phyloP scores from a whole-genome alignment of 2,113 vertebrate species.

The Thamnaconus septentrionalis region DNA sequence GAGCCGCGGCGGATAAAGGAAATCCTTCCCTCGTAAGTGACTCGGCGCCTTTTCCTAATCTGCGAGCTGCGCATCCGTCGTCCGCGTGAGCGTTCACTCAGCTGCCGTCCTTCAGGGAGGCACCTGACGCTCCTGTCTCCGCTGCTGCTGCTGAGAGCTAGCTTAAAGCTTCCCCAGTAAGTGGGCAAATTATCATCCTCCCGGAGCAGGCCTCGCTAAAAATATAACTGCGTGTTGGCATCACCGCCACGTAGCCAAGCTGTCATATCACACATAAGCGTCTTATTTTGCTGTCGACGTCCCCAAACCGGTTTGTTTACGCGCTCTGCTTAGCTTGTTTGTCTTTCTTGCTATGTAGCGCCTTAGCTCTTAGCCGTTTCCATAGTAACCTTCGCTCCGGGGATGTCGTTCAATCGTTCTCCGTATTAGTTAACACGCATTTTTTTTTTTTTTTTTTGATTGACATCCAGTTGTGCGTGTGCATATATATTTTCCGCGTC shows the following conservation, averaged over 20 bases:
- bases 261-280: not conserved
- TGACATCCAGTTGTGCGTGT: too few relatives aligned
- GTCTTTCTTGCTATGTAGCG: conserved; percentile 14
- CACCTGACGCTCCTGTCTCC: conserved; percentile 3
- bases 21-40: conserved; percentile 61
- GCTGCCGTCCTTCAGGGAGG: conserved; percentile 14
- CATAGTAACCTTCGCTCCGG: conserved; percentile 72
- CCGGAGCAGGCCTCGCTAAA: conserved; percentile 36
- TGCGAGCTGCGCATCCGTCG: not conserved
- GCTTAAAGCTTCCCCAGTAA: conserved; percentile 64
- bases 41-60: conserved; percentile 14
- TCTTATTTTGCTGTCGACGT: not conserved
- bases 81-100: not conserved
- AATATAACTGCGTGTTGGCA: conserved; percentile 4
- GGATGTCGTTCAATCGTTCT: conserved; percentile 20
- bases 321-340: conserved; percentile 5
- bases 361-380: conserved; percentile 64
- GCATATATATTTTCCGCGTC: not conserved
- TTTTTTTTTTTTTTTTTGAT: not conserved
- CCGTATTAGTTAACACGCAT: conserved; percentile 19
- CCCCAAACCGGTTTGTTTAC: not conserved
- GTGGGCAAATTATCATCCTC: conserved; percentile 44
- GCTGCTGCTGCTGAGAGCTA: conserved; percentile 29
- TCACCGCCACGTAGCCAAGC: not conserved
- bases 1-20: conserved; percentile 43